phyloP scores from a whole-genome alignment of 1,140 invertebrate species.

The Drosophila insularis region DNA sequence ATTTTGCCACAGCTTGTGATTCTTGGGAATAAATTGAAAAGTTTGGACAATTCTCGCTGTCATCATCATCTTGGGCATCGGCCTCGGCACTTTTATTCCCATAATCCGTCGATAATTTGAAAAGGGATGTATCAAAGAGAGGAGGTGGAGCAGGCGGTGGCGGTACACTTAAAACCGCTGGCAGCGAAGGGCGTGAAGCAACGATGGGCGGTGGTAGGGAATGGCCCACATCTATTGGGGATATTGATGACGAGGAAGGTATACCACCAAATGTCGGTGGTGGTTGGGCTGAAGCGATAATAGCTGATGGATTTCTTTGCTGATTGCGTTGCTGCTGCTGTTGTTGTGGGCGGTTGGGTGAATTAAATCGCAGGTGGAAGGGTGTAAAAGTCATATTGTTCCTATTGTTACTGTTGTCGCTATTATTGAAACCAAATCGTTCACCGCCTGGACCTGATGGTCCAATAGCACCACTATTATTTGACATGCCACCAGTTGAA shows the following conservation, averaged over 20 bases:
- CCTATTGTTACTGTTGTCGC: slow-evolving; percentile 13
- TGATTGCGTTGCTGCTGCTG: slow-evolving; percentile 63
- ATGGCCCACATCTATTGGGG: slow-evolving; percentile 19
- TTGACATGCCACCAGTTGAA: slow-evolving; percentile 30
- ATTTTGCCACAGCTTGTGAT: slow-evolving; percentile 89
- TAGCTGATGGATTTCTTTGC: background rate
- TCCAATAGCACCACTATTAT: background rate
- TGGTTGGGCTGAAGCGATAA: background rate
- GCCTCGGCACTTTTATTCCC: slow-evolving; percentile 45
- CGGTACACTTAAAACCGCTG: slow-evolving; percentile 54
- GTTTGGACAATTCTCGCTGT: slow-evolving; percentile 90
- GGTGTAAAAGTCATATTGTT: slow-evolving; percentile 58
- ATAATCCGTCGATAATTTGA: slow-evolving; percentile 65
- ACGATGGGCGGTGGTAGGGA: slow-evolving; percentile 34
- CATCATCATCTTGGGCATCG: slow-evolving; percentile 83
- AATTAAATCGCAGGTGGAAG: slow-evolving; percentile 72
- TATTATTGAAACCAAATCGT: slow-evolving; percentile 41
- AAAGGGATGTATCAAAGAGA: slow-evolving; percentile 60
- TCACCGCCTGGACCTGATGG: slow-evolving; percentile 33
- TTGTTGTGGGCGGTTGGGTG: slow-evolving; percentile 76
- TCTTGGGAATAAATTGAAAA: slow-evolving; percentile 92
- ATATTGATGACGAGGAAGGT: slow-evolving; percentile 16
- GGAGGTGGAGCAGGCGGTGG: slow-evolving; percentile 73
- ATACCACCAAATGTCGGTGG: slow-evolving; percentile 24
- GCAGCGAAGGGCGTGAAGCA: slow-evolving; percentile 39